Evolutionary conservation across 2,888 invertebrate genomes (phyloP).

Genomic region (Spilarctia lutea): DNA sequence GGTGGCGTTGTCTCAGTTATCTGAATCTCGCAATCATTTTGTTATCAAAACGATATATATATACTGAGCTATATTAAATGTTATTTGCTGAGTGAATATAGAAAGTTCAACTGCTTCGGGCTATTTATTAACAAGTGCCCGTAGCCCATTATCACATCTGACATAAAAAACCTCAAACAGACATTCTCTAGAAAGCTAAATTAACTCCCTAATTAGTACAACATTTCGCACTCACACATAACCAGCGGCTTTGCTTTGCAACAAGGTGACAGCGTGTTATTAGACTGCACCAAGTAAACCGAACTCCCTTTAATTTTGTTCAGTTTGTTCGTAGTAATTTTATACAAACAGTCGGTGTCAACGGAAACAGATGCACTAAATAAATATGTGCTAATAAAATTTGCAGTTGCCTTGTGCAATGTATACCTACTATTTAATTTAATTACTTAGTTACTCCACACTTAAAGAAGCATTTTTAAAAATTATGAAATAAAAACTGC

Average conservation of each 20-base stretch:
- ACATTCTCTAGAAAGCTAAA: neutral
- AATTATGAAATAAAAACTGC: neutral
- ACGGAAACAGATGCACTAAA: constrained; percentile 1
- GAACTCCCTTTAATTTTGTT: constrained; percentile 11
- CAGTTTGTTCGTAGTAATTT: neutral
- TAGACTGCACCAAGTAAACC: neutral
- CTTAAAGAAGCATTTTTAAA: neutral
- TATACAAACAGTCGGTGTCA: neutral
- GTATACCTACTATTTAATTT: neutral
- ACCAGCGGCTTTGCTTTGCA: neutral
- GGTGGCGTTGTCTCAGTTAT: too few species aligned
- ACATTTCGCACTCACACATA: constrained; percentile 3
- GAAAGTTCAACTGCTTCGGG: too few species aligned
- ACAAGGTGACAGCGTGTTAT: neutral
- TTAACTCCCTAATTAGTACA: neutral
- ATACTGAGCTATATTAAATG: too few species aligned
- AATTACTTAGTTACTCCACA: neutral
- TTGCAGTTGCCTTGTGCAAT: neutral
- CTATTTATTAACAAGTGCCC: too few species aligned
- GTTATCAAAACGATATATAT: too few species aligned
- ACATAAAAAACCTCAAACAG: neutral
- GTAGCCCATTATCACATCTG: neutral
- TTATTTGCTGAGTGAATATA: too few species aligned
- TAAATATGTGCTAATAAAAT: neutral
- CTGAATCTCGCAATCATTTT: too few species aligned